Base-by-base conservation (phyloP, 2,797 vertebrate genomes). In the Amazonetta brasiliensis region DNA sequence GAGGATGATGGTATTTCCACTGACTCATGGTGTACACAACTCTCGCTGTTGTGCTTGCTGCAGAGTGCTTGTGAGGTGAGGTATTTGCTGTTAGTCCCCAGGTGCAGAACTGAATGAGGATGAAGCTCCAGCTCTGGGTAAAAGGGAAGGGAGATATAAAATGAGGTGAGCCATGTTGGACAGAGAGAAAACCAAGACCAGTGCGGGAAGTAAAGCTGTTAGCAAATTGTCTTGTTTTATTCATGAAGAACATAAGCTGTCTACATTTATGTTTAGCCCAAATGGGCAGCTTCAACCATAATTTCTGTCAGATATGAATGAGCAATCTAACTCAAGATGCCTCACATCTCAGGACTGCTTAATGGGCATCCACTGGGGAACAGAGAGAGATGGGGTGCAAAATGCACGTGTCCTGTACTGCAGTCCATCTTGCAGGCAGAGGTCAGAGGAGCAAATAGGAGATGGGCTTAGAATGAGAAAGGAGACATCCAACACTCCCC, bases 1-100 rank as follows among this genome's bases (percentile, higher is more conserved):
- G 69, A 84, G 21, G 60, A 94, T 17, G 25, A 19, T 78, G 39
- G 9, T 90, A 7, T 86, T 89, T 89, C 60, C 67, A 44, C 30
- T 22, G 25, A 58, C 37, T 31, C 28, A 50, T n/a, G 10, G 5
- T 5, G n/a, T 21, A 26, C 21, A 20, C n/a, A 31, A 13, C 72
- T 79, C 48, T 58, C 87, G 66, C 64, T 50, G 1, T 50, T 30
- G 28, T 82, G 31, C 67, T 89, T 73, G 31, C 72, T 89, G 59
- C 55, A 56, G 28, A 68, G n/a, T 44, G 25, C 50, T 84, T 6
- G n/a, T 35, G 55, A 56, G 74, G 67, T 86, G 64, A 64, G 78
- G 56, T 74, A 48, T 86, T 87, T 89, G 50, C 46, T 46, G 6
- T 73, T 66, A 66, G 28, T 73, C 91, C 31, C 55, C 28, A 41